These are phyloP conservation scores for Pimephales promelas DNA, from an alignment of 2,113 vertebrate species.

Conservation along the genomic window DNA sequence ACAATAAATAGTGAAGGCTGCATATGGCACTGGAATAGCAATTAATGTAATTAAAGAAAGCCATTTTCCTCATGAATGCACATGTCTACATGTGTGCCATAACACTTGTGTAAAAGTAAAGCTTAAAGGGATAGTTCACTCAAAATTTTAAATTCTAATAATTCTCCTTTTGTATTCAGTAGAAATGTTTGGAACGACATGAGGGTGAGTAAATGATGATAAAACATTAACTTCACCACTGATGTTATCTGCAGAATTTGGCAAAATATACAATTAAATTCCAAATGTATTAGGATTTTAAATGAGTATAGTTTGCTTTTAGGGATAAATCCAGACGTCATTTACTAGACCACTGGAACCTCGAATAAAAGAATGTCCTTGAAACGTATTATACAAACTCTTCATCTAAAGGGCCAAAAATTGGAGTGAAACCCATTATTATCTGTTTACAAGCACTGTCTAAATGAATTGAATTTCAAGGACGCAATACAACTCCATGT, in stretches of 20 bases:
- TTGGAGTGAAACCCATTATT: conserved; percentile 21
- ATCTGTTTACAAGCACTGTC: conserved; percentile 23
- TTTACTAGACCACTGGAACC: not conserved
- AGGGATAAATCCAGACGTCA: conserved; percentile 5
- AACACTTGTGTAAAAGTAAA: not conserved
- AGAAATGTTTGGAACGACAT: not conserved
- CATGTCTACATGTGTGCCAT: not conserved
- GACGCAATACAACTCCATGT: not conserved
- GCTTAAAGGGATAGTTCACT: not conserved
- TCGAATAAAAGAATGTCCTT: not conserved
- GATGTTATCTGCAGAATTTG: not conserved
- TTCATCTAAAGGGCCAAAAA: not conserved
- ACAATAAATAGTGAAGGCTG: conserved; percentile 17
- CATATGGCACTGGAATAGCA: conserved; percentile 1
- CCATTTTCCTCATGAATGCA: conserved; percentile 5
- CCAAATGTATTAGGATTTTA: not conserved
- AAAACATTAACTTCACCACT: not conserved
- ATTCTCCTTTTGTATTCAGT: not conserved
- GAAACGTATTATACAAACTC: conserved; percentile 7
- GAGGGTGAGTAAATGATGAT: not conserved
- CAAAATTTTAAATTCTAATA: not conserved
- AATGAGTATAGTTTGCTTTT: not conserved
- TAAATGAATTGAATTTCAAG: conserved; percentile 42
- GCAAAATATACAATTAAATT: not conserved
- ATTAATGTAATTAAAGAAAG: conserved; percentile 9